Evolutionary conservation across 2,113 vertebrate species (phyloP).

Genomic region (Ciconia boyciana): DNA sequence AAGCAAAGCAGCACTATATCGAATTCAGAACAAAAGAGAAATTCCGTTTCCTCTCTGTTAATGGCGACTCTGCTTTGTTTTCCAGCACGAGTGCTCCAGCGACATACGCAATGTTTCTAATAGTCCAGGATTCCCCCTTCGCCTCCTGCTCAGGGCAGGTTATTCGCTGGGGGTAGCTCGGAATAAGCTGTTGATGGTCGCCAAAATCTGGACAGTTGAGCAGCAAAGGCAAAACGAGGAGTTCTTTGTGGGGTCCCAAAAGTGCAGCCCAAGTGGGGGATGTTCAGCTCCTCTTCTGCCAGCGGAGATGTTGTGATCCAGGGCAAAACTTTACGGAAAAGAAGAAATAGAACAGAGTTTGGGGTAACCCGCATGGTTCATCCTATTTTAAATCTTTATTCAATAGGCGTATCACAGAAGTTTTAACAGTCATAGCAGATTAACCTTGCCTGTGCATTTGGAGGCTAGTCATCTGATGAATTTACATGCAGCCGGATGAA

Average conservation of each 20-base stretch:
- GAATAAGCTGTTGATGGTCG: background rate
- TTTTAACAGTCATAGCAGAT: constrained; percentile 97
- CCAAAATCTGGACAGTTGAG: background rate
- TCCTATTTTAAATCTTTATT: constrained; percentile 80
- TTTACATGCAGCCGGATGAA: constrained; percentile 90
- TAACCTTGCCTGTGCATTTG: constrained; percentile 85
- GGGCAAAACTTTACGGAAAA: background rate
- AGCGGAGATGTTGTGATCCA: background rate
- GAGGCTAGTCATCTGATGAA: constrained; percentile 82
- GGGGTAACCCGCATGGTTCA: constrained; percentile 67
- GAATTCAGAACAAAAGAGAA: constrained; percentile 7
- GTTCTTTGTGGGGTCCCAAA: background rate
- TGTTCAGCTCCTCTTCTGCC: background rate
- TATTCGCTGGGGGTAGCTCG: background rate
- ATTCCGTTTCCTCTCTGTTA: background rate
- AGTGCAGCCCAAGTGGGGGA: background rate
- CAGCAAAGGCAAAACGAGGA: background rate
- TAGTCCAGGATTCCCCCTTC: background rate
- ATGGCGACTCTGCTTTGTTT: background rate
- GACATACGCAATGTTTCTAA: background rate
- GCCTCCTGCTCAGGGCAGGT: background rate
- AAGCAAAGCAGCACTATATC: constrained; percentile 34
- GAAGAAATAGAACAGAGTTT: constrained; percentile 48
- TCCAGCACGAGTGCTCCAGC: background rate
- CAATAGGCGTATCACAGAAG: constrained; percentile 80